A percentile compares a stretch with the other conserved stretches of the same genome.
These are phyloP conservation scores for Leguminivora glycinivorella DNA, from an alignment of 1,140 invertebrate genomes.

Conservation along the genomic window DNA sequence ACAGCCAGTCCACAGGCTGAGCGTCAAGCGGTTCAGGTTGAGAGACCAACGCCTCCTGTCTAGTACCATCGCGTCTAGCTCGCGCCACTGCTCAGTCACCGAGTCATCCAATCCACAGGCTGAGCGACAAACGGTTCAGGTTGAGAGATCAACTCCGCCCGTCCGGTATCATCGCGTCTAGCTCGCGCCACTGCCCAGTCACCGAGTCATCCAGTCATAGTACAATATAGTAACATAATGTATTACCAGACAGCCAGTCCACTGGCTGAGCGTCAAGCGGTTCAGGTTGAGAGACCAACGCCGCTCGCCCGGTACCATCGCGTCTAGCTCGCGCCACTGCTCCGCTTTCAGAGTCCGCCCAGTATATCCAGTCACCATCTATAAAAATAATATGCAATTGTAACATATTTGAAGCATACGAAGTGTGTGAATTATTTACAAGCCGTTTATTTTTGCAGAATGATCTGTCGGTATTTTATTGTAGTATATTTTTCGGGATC, in stretches of 20 bases:
- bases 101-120: conserved; percentile 82
- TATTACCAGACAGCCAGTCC: conserved; percentile 84
- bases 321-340: conserved; percentile 86
- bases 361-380: too few species aligned
- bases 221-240: not conserved
- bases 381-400: too few species aligned
- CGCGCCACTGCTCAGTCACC: conserved; percentile 85
- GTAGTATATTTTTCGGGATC: too few species aligned
- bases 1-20: conserved; percentile 83
- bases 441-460: too few species aligned
- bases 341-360: too few species aligned
- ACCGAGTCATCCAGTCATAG: conserved; percentile 77
- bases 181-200: conserved; percentile 87
- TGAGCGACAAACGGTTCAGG: conserved; percentile 78
- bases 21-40: conserved; percentile 77
- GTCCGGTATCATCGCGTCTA: conserved; percentile 86
- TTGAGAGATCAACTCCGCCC: conserved; percentile 79
- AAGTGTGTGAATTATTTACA: too few species aligned
- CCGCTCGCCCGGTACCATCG: conserved; percentile 85
- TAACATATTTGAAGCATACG: too few species aligned
- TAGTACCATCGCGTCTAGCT: conserved; percentile 88
- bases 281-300: conserved; percentile 75
- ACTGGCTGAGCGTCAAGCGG: conserved; percentile 80
- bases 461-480: too few species aligned
- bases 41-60: conserved; percentile 79